A percentile compares a stretch with the other conserved stretches of the same genome.
Conservation (phyloP, 2,113 vertebrate genomes). For the Vidua chalybeata region DNA sequence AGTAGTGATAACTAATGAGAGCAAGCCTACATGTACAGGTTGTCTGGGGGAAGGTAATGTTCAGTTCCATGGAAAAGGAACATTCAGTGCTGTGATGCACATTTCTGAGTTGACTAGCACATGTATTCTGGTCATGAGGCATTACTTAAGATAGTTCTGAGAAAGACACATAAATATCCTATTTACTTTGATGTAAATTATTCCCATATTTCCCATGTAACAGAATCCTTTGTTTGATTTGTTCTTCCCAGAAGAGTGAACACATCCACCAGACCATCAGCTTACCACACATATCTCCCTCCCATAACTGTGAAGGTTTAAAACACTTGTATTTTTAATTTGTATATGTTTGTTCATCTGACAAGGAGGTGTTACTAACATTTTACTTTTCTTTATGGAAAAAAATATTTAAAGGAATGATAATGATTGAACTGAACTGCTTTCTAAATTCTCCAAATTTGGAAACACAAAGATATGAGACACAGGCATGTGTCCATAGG, state of each 20-base stretch:
- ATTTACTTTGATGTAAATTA: neutral
- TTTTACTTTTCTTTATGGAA: neutral
- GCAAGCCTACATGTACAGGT: neutral
- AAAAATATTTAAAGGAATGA: neutral
- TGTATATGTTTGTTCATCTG: neutral
- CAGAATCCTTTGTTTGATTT: neutral
- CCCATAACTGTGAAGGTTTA: neutral
- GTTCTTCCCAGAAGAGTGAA: neutral
- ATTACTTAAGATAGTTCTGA: neutral
- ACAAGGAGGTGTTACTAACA: neutral
- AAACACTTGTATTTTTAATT: neutral
- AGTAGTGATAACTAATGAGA: neutral
- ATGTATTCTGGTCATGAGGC: conserved; percentile 5
- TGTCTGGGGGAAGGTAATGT: neutral
- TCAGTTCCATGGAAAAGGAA: neutral
- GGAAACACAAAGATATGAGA: neutral
- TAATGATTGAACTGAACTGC: neutral
- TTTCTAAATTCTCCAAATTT: neutral
- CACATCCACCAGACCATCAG: neutral
- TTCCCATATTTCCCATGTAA: neutral
- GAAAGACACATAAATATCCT: neutral
- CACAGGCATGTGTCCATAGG: neutral
- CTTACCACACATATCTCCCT: neutral
- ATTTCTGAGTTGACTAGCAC: conserved; percentile 9
- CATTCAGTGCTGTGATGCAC: neutral